A percentile compares a stretch with the other conserved stretches of the same genome.
phyloP scores from a whole-genome alignment of 2,888 invertebrate species.

The Drosophila helvetica region DNA sequence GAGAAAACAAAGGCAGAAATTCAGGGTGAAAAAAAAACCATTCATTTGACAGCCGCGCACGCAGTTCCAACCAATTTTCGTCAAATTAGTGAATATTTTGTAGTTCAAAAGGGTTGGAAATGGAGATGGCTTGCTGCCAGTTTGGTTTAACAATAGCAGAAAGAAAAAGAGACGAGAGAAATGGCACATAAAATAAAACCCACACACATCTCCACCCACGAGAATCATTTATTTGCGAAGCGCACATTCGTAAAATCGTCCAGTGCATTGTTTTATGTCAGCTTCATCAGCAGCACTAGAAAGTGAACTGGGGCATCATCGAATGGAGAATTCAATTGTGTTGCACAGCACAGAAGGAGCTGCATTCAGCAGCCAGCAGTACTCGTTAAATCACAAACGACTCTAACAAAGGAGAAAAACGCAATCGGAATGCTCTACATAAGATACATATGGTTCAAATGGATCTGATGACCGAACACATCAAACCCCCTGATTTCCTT shows the following conservation, averaged over 20 bases:
- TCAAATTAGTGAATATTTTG: constrained; percentile 81
- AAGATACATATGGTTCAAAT: too few species aligned
- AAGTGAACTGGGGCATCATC: constrained; percentile 35
- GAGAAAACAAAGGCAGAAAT: constrained; percentile 2
- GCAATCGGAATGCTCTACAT: background rate
- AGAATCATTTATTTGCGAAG: constrained; percentile 53
- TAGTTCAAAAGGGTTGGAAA: constrained; percentile 40
- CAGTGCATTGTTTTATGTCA: constrained; percentile 73
- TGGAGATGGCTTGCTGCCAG: constrained; percentile 39
- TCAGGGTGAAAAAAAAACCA: background rate
- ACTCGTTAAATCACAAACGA: background rate
- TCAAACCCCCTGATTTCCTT: too few species aligned
- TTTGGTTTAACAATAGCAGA: constrained; percentile 34
- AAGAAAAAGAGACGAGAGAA: constrained; percentile 1
- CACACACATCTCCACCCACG: constrained; percentile 14
- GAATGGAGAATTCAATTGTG: constrained; percentile 46
- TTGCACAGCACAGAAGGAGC: constrained; percentile 25
- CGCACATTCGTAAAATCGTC: constrained; percentile 58
- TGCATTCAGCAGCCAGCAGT: background rate
- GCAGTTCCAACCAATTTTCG: constrained; percentile 56
- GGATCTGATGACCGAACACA: too few species aligned
- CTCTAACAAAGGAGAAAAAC: background rate
- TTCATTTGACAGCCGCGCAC: constrained; percentile 2
- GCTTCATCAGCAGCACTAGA: constrained; percentile 69
- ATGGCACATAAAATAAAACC: constrained; percentile 30